Evolutionary conservation across 2,888 invertebrate genomes (phyloP).

Genomic region (Phasia obesa): DNA sequence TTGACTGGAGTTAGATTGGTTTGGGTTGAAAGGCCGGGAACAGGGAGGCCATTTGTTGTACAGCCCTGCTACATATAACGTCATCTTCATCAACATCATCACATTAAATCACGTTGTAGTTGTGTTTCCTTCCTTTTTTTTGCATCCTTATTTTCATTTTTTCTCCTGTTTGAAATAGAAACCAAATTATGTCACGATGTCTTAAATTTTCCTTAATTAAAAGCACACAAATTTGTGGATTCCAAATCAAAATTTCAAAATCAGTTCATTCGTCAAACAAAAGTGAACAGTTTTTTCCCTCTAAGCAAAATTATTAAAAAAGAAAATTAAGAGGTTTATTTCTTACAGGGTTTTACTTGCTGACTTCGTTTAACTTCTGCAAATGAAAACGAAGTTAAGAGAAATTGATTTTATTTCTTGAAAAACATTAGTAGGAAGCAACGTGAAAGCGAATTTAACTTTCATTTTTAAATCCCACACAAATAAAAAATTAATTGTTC

Average conservation of each 20-base stretch:
- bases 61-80: background rate
- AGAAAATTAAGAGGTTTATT: too few relatives aligned
- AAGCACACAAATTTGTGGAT: background rate
- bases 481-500: too few relatives aligned
- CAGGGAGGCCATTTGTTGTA: too few relatives aligned
- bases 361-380: too few relatives aligned
- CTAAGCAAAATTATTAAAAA: too few relatives aligned
- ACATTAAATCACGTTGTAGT: too few relatives aligned
- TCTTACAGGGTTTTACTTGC: too few relatives aligned
- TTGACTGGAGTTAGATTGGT: constrained; percentile 3
- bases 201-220: constrained; percentile 26
- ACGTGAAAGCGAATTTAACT: too few relatives aligned
- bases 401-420: too few relatives aligned
- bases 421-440: too few relatives aligned
- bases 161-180: background rate
- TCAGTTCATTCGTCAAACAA: background rate
- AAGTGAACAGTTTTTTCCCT: background rate
- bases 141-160: background rate
- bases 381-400: too few relatives aligned
- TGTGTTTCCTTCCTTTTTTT: background rate
- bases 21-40: background rate
- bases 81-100: background rate
- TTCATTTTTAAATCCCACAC: too few relatives aligned
- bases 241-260: background rate
- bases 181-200: constrained; percentile 11